Base-by-base conservation (phyloP, 2,888 invertebrate genomes). In the Noctua fimbriata region DNA sequence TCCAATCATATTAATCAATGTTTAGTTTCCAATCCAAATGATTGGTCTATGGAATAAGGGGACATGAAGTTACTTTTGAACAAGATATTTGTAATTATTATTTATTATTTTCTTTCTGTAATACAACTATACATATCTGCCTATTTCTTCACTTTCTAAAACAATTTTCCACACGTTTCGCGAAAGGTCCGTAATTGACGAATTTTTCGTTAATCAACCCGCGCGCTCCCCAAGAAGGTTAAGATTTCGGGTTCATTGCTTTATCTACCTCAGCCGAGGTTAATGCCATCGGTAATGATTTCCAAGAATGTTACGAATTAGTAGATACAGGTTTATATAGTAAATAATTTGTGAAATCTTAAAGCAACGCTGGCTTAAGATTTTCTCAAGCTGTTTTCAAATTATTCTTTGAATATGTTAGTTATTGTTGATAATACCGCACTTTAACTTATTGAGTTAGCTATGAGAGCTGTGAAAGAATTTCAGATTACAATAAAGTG, bases 161-260 rank as follows among this genome's bases (percentile, higher is more conserved):
- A 82, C 21, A 60, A 76, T 67, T 82, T 63, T 58, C 21, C 24
- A 18, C 82, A 79, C 79, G 85, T 79, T 63, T 66, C 73, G 9
- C 28, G 6, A 24, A 52, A 24, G 44, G 58, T 24, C 21, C 73
- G n/a, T 79, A 84, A 66, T 79, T 79, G 58, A 66, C 24, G 65
- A 82, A 52, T 81, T 84, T 79, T 82, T 82, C 69, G 73, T 84
- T 84, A 84, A 79, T 84, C 44, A 66, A 60, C 44, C 52, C 36
- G 28, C 60, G 28, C 69, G 72, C 63, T 36, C 16, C 14, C 32
- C 83, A 16, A 69, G 44, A 44, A 36, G 73, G 69, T 70, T 52
- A 28, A 81, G 66, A 79, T 84, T 82, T 73, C 47, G 52, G 58
- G 65, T 70, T 73, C 28, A 84, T 73, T 52, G 28, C 69, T 69